Evolutionary conservation across 2,888 invertebrate genomes (phyloP).

Genomic region (Ichneumon xanthorius): DNA sequence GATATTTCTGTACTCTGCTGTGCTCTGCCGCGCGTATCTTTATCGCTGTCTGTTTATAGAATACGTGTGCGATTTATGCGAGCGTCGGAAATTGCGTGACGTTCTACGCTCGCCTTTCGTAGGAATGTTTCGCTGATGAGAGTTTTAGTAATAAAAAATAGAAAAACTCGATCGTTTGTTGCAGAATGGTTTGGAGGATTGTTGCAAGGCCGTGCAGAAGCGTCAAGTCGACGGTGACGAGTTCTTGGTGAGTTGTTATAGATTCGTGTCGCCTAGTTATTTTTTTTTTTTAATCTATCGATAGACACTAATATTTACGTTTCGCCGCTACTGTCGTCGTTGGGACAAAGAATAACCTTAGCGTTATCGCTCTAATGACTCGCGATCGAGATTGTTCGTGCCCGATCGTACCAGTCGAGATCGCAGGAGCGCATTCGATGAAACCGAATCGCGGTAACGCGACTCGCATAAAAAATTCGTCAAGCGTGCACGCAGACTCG

Average conservation of each 20-base stretch:
- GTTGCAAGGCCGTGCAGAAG: constrained; percentile 80
- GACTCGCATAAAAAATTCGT: constrained; percentile 10
- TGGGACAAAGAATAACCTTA: background rate
- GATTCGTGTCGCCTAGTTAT: background rate
- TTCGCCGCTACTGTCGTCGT: background rate
- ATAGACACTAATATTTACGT: background rate
- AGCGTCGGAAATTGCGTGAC: background rate
- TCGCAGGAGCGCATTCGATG: constrained; percentile 17
- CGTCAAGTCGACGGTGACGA: constrained; percentile 82
- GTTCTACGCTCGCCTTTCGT: background rate
- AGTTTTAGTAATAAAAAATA: background rate
- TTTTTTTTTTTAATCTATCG: background rate
- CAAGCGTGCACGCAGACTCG: background rate
- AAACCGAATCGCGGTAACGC: constrained; percentile 18
- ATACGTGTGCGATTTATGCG: background rate
- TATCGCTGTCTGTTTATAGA: constrained; percentile 48
- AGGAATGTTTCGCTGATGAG: background rate
- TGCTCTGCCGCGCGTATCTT: constrained; percentile 11
- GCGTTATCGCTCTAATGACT: constrained; percentile 41
- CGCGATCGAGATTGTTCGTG: constrained; percentile 18
- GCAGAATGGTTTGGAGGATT: constrained; percentile 81
- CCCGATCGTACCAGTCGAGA: background rate
- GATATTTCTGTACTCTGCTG: constrained; percentile 26
- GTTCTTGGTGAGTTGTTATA: constrained; percentile 78
- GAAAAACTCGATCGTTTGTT: constrained; percentile 62